Base-by-base conservation (phyloP, 2,888 invertebrate genomes). In the Acronicta psi region DNA sequence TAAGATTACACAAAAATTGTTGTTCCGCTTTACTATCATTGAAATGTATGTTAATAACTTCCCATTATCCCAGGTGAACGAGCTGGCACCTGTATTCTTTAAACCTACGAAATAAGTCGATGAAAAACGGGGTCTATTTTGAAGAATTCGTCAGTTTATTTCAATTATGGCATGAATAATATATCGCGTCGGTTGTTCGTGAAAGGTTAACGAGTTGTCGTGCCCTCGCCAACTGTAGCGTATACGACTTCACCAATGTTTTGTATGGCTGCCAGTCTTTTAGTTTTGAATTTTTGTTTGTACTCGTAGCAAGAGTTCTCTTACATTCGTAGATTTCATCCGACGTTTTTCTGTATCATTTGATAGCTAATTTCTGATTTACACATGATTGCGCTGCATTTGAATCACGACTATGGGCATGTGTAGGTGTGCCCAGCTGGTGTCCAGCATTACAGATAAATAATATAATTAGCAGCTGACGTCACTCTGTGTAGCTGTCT, bases 191-290 rank as follows among this genome's bases (percentile, higher is more conserved):
- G 72, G 72, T 78, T 73, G 49, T 65, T 77, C 92, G 91, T 91
- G 92, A 92, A 91, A 93, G 92, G 92, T 93, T 90, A 92, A 91
- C 88, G 77, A 83, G 86, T 75, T 67, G 85, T 83, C 84, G 71
- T 79, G 81, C 81, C 82, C 82, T 69, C 73, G 66, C 56, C 58
- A 67, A 68, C 62, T 68, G 69, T 65, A 45, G 23, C 11, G 11
- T 56, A 14, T 16, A 18, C 34, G 20, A 16, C 25, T 20, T 31
- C 56, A 57, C 37, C 31, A 52, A 60, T 53, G 49, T 54, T 43
- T 67, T 54, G 41, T 56, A 42, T 17, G 0, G 7, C 29, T 29
- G 11, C 29, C 1, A 29, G 29, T 29, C 10, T 29, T 29, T 11
- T 29, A 11, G 11, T 29, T 2, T 29, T 29, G 11, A 11, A 11